These are phyloP conservation scores for Schlechtendalia chinensis DNA, from an alignment of 1,140 invertebrate species.

Conservation along the genomic window DNA sequence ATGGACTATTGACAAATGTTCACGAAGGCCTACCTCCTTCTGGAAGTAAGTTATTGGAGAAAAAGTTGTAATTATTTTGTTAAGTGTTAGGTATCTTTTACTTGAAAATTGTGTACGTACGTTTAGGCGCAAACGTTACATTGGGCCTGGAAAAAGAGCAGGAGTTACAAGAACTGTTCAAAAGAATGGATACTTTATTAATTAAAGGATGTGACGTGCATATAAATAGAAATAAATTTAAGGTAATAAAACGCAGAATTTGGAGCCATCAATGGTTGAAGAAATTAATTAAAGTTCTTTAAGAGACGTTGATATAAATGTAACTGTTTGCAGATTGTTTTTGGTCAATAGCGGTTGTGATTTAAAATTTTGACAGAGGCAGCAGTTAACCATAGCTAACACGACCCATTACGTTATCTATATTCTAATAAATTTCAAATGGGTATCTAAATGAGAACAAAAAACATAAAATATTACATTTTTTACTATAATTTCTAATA, in stretches of 20 bases:
- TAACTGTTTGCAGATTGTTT: too few relatives aligned
- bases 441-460: too few relatives aligned
- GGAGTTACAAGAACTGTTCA: conserved; percentile 32
- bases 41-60: conserved; percentile 42
- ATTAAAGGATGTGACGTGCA: conserved; percentile 13
- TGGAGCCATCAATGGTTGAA: background rate
- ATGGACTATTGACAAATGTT: conserved; percentile 49
- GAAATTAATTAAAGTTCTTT: background rate
- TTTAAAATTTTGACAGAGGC: too few relatives aligned
- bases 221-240: conserved; percentile 38
- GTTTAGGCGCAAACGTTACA: conserved; percentile 10
- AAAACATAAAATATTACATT: too few relatives aligned
- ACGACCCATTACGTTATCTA: too few relatives aligned
- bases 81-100: conserved; percentile 25
- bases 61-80: background rate
- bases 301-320: too few relatives aligned
- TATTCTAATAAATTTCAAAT: too few relatives aligned
- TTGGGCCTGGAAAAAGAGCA: conserved; percentile 21
- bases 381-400: too few relatives aligned
- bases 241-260: conserved; percentile 9
- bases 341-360: too few relatives aligned
- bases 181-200: conserved; percentile 30
- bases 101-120: conserved; percentile 11
- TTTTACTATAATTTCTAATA: too few relatives aligned
- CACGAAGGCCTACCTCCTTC: conserved; percentile 50